Evolutionary conservation across 2,888 invertebrate species (phyloP).

Genomic region (Eueremaeus valkanovi): DNA sequence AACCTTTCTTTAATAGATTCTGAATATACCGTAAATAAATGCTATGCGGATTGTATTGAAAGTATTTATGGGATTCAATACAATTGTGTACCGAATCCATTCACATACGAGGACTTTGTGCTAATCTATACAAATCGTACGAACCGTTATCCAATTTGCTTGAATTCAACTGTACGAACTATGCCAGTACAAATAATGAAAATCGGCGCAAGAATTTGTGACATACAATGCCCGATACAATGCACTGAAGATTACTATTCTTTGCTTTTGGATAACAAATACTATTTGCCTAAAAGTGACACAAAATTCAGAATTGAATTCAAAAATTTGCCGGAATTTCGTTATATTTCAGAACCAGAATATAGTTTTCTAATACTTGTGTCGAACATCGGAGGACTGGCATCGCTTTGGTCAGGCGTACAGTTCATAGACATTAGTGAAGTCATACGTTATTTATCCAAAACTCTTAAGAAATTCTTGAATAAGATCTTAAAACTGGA

Average conservation of each 20-base stretch:
- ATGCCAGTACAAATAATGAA: neutral
- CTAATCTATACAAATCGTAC: neutral
- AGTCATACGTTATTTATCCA: too few relatives aligned
- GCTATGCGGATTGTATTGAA: neutral
- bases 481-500: neutral
- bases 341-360: neutral
- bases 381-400: neutral
- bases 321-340: neutral
- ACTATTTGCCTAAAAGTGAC: neutral
- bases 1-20: too few relatives aligned
- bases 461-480: neutral
- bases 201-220: neutral
- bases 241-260: neutral
- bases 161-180: neutral
- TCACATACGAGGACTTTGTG: too few relatives aligned
- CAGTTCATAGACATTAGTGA: neutral
- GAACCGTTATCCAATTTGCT: neutral
- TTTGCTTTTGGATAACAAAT: neutral
- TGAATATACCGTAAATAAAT: too few relatives aligned
- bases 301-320: neutral
- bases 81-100: too few relatives aligned
- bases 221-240: neutral
- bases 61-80: neutral
- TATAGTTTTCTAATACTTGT: neutral
- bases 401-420: neutral